Evolutionary conservation across 2,797 vertebrate genomes (phyloP), one percentile per base, ranked within the genome.

Genomic region (Australoheros facetus): DNA sequence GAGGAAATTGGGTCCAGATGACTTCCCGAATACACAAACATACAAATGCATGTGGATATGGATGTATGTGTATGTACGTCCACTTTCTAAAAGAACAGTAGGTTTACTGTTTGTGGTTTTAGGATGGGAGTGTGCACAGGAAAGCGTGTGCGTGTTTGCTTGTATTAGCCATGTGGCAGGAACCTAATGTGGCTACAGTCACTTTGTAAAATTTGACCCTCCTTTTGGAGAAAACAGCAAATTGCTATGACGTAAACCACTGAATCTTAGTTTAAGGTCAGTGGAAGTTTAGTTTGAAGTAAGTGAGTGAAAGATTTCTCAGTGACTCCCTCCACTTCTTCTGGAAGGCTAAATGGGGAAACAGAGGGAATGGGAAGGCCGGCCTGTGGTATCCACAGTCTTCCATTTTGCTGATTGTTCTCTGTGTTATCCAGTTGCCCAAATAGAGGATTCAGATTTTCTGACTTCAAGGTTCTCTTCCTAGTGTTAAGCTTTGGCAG

Each of bases 1-100:
- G 2, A 73, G 60, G 71, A 84, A 78, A 74, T 45, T 73, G 23
- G 48, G 58, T 37, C 45, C 73, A 59, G 62, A 64, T 57, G 56
- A 78, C 71, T 77, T 77, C 48, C 55, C 73, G 45, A 56, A 55
- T 14, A 7, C 58, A 73, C 13, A 57, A n/a, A 57, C 23, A 59
- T 9, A 30, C 57, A 32, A 17, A 45, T 6, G 26, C 62, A 66
- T 28, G 60, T 45, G 39, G 12, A 11, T 37, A 11, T 37, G 37
- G 37, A 42, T 23, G 23, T 3, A 42, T 64, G 60, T 16, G 4
- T 28, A 26, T 2, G 42, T n/a, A 51, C 16, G 28, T 7, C 62
- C 62, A 69, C 62, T 2, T 0, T 1, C 39, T 28, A 26, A 19
- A 28, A 11, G 42, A 42, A 42, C 59, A 42, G 37, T 37, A 23